A percentile compares a stretch with the other conserved stretches of the same genome.
Evolutionary conservation across 2,888 invertebrate species (phyloP).

Genomic region (Agelastica alni): DNA sequence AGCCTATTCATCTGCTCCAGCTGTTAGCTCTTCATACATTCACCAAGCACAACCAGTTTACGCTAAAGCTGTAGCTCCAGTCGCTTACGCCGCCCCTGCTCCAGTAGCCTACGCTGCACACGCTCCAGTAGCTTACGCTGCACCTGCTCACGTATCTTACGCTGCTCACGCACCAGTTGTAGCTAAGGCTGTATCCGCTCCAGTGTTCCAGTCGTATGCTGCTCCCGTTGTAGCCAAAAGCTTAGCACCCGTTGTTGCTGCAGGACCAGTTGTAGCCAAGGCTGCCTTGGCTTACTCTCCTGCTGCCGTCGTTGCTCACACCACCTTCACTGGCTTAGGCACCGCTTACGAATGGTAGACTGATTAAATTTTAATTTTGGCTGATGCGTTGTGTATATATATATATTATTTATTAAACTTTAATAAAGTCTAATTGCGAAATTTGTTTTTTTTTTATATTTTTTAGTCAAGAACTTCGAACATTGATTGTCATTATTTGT

Average conservation of each 20-base stretch:
- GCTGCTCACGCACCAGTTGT: conserved; percentile 31
- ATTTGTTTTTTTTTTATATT: no score
- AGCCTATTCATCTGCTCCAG: conserved; percentile 41
- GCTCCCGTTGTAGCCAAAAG: conserved; percentile 30
- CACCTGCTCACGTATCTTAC: conserved; percentile 29
- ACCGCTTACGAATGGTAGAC: conserved; percentile 68
- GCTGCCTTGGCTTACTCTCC: conserved; percentile 62
- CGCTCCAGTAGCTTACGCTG: conserved; percentile 33
- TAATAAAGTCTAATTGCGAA: no score
- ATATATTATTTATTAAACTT: no score
- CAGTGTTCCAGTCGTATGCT: conserved; percentile 43
- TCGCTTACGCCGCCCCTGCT: conserved; percentile 32
- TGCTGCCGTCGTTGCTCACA: conserved; percentile 67
- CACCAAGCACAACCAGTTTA: conserved; percentile 12
- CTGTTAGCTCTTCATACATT: conserved; percentile 15
- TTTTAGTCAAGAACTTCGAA: no score
- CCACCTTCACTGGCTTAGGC: conserved; percentile 67
- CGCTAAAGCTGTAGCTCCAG: conserved; percentile 32
- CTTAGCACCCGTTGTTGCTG: conserved; percentile 29
- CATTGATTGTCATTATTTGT: no score
- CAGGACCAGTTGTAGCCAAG: conserved; percentile 45
- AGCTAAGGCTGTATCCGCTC: conserved; percentile 19
- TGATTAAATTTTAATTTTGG: no score
- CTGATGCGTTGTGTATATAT: no score
- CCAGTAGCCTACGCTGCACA: conserved; percentile 20